Base-by-base conservation (phyloP, 2,113 vertebrate species). In the Romanogobio albipinnatus region DNA sequence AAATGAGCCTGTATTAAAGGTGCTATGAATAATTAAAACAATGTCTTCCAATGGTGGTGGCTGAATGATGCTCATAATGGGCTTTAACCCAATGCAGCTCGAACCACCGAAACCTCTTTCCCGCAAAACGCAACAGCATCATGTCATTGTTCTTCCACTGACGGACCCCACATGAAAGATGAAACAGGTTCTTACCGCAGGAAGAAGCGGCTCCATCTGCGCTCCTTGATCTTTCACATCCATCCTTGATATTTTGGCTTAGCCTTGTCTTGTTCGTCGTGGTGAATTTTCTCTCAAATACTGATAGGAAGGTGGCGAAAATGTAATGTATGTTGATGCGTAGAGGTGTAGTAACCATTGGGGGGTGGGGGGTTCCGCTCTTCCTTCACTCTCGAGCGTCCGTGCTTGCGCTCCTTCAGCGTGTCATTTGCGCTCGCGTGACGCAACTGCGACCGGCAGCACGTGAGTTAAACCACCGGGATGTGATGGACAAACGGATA, bases 191-290 rank as follows among this genome's bases (percentile, higher is more conserved):
- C 93, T 96, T 95, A 98, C 98, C 96, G 96, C 96, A 26, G 97
- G 97, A 89, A 98, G 95, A 86, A 99, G 94, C 86, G 98, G 98
- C 94, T 99, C 97, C 98, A 98, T 98, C 92, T 99, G 97, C 88
- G 97, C 97, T 92, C 97, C 97, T 92, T 97, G 97, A 83, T 99
- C 97, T 88, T 96, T 97, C 86, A 96, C 95, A 91, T 98, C 97
- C 97, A 98, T 99, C 91, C 90, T 91, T 88, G 91, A 92, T 85
- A 86, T 86, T 61, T 82, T 86, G 56, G 9, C 78, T 26, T 70
- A 49, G 9, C 61, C 9, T 81, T 0, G 29, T 39, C 5, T 33
- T 82, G 81, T 17, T 71, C 33, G 19, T 71, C 49, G 2, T 17
- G 2, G 19, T 33, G 17, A 0, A 10, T 53, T n/a, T 14, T 70